Percentiles rank a stretch among this genome's conserved stretches.
Evolutionary conservation across 2,888 invertebrate species (phyloP).

Genomic region (Petrophora chlorosata): DNA sequence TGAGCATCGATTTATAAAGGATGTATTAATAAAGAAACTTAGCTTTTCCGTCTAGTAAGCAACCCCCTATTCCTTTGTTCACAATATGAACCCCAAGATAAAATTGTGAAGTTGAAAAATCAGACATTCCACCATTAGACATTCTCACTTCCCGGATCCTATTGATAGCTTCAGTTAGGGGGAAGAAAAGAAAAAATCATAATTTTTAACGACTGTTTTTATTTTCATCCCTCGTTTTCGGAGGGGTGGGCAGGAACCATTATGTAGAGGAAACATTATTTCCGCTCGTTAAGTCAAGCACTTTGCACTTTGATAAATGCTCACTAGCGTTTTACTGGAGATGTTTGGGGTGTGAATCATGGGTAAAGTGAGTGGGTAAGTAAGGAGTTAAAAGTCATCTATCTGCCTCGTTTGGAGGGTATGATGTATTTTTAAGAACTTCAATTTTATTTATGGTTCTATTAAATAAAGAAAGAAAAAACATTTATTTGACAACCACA

Average conservation of each 20-base stretch:
- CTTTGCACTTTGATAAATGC: constrained; percentile 78
- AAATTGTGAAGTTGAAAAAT: constrained; percentile 28
- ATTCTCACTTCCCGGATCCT: constrained; percentile 16
- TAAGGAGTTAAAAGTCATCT: constrained; percentile 13
- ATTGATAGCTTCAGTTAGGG: constrained; percentile 38
- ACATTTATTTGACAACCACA: too few relatives aligned
- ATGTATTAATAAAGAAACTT: neutral
- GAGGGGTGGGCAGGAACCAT: constrained; percentile 64
- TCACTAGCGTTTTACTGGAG: constrained; percentile 64
- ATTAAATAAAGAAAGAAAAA: too few relatives aligned
- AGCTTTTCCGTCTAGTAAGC: constrained; percentile 3
- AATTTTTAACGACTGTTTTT: constrained; percentile 66
- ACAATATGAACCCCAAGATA: constrained; percentile 5
- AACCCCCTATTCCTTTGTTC: neutral
- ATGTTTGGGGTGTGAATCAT: constrained; percentile 51
- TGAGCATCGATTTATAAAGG: too few relatives aligned
- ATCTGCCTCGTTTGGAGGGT: constrained; percentile 17
- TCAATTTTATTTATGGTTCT: too few relatives aligned
- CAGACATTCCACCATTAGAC: constrained; percentile 22
- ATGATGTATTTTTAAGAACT: neutral
- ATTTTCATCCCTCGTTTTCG: constrained; percentile 53
- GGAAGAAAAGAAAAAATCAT: constrained; percentile 50
- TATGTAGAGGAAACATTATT: constrained; percentile 78
- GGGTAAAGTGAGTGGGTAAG: constrained; percentile 25
- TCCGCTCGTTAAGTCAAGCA: constrained; percentile 79